A percentile compares a stretch with the other conserved stretches of the same genome.
Evolutionary conservation across 35 echinoderm and acorn worm genomes (phyloP).

Genomic region (Eucidaris tribuloides): DNA sequence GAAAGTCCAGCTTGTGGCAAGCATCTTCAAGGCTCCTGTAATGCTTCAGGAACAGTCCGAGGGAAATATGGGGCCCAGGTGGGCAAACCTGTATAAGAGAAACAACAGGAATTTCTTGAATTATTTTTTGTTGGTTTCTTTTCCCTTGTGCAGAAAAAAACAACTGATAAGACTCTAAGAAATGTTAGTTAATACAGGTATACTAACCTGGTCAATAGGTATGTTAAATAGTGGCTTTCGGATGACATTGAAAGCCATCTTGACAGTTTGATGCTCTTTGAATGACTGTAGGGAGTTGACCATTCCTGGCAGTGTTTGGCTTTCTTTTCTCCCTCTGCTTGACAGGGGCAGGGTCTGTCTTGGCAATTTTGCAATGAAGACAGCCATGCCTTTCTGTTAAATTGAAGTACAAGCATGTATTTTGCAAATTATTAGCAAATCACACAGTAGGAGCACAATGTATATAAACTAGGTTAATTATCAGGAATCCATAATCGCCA

Average conservation of each 20-base stretch:
- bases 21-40: slow-evolving; percentile 4
- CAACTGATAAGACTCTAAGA: background rate
- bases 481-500: too few relatives aligned
- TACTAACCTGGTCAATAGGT: background rate
- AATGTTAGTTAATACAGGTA: background rate
- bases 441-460: too few relatives aligned
- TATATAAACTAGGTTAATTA: too few relatives aligned
- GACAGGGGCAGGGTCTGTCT: background rate
- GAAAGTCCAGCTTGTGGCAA: slow-evolving; percentile 46
- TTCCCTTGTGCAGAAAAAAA: background rate
- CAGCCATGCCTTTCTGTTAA: background rate
- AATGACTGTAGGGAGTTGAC: background rate
- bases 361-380: background rate
- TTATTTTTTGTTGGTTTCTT: background rate
- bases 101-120: background rate
- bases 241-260: background rate
- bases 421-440: too few relatives aligned
- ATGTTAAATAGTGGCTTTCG: background rate
- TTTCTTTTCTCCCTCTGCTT: background rate
- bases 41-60: slow-evolving; percentile 54
- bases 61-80: slow-evolving; percentile 50
- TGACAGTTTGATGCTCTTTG: background rate
- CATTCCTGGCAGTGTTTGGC: background rate
- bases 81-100: slow-evolving; percentile 45
- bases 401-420: background rate